phyloP scores from a whole-genome alignment of 2,888 invertebrate species.

The Andricus curvator region DNA sequence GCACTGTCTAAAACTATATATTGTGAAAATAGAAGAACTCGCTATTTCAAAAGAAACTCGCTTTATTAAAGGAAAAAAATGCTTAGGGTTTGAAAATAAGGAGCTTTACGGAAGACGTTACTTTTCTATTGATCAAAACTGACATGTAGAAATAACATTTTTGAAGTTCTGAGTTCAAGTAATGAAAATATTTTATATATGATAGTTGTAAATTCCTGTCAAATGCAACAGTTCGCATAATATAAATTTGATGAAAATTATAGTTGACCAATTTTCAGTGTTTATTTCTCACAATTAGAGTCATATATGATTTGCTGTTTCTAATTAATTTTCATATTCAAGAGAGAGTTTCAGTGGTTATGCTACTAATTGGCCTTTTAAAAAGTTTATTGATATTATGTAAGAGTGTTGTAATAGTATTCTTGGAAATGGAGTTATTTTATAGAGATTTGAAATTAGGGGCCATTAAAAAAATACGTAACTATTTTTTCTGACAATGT shows the following conservation, averaged over 20 bases:
- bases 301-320: background rate
- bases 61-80: background rate
- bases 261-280: background rate
- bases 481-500: no score
- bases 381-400: background rate
- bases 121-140: background rate
- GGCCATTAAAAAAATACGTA: no score
- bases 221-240: background rate
- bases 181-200: no score
- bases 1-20: background rate
- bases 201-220: no score
- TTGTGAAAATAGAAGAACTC: background rate
- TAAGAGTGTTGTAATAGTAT: background rate
- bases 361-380: background rate
- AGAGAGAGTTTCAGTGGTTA: background rate
- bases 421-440: background rate
- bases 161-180: background rate
- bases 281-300: background rate
- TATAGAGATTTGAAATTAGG: no score
- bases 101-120: background rate
- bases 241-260: background rate
- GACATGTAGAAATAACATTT: background rate
- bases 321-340: background rate
- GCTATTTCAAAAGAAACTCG: background rate
- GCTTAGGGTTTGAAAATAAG: background rate